A percentile compares a stretch with the other conserved stretches of the same genome.
Evolutionary conservation across 2,797 vertebrate genomes (phyloP).

Genomic region (Chromis chromis): DNA sequence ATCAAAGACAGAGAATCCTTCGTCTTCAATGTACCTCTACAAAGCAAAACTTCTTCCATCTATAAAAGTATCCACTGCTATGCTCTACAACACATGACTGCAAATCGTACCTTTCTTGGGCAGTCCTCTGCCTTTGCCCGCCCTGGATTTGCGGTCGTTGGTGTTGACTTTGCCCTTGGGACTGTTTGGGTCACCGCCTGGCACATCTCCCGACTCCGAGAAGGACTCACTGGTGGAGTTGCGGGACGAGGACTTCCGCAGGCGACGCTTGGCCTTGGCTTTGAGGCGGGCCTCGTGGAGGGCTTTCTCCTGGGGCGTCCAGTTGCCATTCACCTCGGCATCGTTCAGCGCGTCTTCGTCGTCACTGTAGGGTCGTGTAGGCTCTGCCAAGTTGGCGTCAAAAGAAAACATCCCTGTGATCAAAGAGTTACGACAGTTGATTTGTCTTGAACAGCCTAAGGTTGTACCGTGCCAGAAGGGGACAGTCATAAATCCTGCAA

Average conservation of each 20-base stretch:
- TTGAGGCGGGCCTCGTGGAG: conserved; percentile 89
- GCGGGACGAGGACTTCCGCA: conserved; percentile 87
- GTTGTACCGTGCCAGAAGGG: background rate
- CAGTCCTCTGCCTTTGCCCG: conserved; percentile 89
- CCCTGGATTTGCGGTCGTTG: conserved; percentile 88
- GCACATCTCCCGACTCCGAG: conserved; percentile 81
- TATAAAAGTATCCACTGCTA: background rate
- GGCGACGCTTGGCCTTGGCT: conserved; percentile 89
- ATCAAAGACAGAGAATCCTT: background rate
- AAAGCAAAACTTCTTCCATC: background rate
- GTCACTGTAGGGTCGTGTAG: conserved; percentile 62
- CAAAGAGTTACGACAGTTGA: background rate
- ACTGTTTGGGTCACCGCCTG: conserved; percentile 80
- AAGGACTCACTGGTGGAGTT: conserved; percentile 87
- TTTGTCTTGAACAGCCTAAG: background rate
- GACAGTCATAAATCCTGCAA: background rate
- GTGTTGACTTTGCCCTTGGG: conserved; percentile 82
- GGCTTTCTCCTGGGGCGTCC: conserved; percentile 90
- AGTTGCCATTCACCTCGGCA: conserved; percentile 82
- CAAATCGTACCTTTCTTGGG: conserved; percentile 88
- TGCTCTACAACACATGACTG: no score
- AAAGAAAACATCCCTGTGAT: conserved; percentile 71
- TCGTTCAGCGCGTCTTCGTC: conserved; percentile 81
- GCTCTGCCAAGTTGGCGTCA: conserved; percentile 45
- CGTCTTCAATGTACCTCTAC: background rate